Conservation (phyloP, 2,888 invertebrate species). For the Callosobruchus maculatus region DNA sequence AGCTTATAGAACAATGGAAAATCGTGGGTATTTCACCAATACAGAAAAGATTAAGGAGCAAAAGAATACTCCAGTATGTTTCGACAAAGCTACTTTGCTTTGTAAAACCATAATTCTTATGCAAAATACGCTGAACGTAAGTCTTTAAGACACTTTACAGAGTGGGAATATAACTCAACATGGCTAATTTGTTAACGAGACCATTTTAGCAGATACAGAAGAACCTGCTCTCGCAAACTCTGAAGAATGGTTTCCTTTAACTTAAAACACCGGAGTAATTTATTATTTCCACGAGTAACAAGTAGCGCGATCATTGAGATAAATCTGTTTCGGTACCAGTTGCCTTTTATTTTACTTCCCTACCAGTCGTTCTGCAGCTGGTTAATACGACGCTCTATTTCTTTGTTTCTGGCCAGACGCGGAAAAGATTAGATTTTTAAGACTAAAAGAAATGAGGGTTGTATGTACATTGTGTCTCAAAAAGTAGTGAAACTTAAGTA, state of each 20-base stretch:
- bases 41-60: no score
- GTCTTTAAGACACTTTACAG: not conserved
- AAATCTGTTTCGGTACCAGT: slow-evolving; percentile 10
- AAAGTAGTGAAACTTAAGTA: no score
- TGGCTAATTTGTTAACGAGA: not conserved
- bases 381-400: not conserved
- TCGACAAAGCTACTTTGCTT: no score
- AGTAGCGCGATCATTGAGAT: slow-evolving; percentile 14
- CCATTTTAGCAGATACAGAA: not conserved
- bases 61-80: no score
- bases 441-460: not conserved
- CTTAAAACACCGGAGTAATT: not conserved
- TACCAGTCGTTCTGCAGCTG: not conserved
- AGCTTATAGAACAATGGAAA: no score
- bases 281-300: slow-evolving; percentile 10
- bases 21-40: no score
- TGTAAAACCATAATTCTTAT: no score
- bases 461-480: no score
- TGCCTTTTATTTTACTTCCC: not conserved
- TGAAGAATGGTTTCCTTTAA: not conserved
- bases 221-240: not conserved
- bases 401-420: not conserved
- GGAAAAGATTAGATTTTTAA: not conserved
- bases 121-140: no score
- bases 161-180: not conserved